A percentile compares a stretch with the other conserved stretches of the same genome.
Conservation (phyloP, 2,113 vertebrate genomes). For the Typhlomys cinereus region DNA sequence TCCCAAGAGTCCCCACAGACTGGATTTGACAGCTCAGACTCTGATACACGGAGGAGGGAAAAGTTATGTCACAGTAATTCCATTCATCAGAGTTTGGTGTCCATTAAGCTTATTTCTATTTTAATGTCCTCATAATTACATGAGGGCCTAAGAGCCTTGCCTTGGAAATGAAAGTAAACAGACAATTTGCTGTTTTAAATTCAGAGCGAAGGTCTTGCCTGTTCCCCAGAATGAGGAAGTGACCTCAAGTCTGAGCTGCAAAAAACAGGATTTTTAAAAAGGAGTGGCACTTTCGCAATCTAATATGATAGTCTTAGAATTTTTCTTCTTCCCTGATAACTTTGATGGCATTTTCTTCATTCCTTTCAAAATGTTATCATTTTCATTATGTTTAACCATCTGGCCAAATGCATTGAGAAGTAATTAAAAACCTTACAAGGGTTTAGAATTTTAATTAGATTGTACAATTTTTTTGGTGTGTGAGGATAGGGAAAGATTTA, state of each 20-base stretch:
- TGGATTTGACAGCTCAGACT: not conserved
- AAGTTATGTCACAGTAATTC: not conserved
- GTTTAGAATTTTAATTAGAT: constrained; percentile 68
- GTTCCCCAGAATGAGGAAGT: not conserved
- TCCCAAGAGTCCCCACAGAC: too few species aligned
- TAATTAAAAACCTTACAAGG: constrained; percentile 68
- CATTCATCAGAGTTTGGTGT: not conserved
- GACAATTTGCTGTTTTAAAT: constrained; percentile 27
- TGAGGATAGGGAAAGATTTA: constrained; percentile 10
- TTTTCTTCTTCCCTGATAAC: not conserved
- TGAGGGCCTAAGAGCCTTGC: not conserved
- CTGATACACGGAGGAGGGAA: not conserved
- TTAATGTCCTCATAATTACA: not conserved
- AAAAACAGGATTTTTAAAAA: not conserved
- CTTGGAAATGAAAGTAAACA: constrained; percentile 14
- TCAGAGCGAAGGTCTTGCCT: not conserved
- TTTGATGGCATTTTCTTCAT: constrained; percentile 44
- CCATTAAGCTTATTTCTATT: constrained; percentile 6
- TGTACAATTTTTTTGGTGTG: constrained; percentile 60
- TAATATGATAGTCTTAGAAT: not conserved
- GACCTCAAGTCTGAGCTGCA: not conserved
- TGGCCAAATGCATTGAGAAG: constrained; percentile 62
- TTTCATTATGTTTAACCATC: constrained; percentile 71
- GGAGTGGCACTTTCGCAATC: not conserved
- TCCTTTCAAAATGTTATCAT: constrained; percentile 63